Evolutionary conservation across 2,797 vertebrate genomes (phyloP).

Genomic region (Protosalanx chinensis): DNA sequence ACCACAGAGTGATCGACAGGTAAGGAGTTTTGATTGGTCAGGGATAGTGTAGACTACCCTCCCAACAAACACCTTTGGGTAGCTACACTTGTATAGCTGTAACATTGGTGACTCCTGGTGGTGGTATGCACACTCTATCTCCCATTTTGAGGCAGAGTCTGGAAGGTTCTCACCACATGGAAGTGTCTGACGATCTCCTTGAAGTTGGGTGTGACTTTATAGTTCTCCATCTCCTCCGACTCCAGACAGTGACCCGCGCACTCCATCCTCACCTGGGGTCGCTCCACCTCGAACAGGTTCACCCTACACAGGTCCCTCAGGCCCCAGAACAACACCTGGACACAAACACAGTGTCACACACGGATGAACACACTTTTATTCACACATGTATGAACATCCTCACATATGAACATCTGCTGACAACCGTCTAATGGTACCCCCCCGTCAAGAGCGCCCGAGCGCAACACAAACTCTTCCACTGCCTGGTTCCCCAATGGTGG

Average conservation of each 20-base stretch:
- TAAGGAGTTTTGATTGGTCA: background rate
- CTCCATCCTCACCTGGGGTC: conserved; percentile 86
- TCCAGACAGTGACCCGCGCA: conserved; percentile 85
- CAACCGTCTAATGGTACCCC: no score
- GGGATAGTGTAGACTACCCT: background rate
- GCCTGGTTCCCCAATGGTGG: no score
- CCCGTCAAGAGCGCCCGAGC: no score
- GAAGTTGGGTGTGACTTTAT: conserved; percentile 84
- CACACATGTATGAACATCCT: background rate
- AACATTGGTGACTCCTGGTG: background rate
- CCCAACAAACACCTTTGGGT: no score
- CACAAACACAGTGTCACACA: conserved; percentile 6
- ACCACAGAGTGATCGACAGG: background rate
- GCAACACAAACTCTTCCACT: no score
- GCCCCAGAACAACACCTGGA: conserved; percentile 92
- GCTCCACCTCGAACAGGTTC: conserved; percentile 89
- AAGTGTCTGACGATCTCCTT: conserved; percentile 82
- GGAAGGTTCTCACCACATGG: conserved; percentile 82
- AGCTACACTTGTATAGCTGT: background rate
- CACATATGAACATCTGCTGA: background rate
- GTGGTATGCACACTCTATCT: background rate
- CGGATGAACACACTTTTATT: conserved; percentile 1
- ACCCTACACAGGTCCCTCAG: conserved; percentile 85
- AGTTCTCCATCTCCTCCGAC: conserved; percentile 84
- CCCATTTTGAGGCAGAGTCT: background rate